These are phyloP conservation scores for Alligator sinensis DNA, from an alignment of 2,113 vertebrate genomes.

Conservation along the genomic window DNA sequence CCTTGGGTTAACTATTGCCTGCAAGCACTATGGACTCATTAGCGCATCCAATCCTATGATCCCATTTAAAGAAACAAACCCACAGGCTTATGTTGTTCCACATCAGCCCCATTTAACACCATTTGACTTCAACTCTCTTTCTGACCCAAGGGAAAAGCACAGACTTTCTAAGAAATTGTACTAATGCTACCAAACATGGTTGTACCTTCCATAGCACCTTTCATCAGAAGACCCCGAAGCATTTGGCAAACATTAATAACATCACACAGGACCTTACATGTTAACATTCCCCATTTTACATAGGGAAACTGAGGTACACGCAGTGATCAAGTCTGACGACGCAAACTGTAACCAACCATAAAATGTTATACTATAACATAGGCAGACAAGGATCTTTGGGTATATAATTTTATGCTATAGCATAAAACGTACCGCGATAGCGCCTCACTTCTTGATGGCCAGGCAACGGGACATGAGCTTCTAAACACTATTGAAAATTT, in stretches of 20 bases:
- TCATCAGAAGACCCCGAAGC: not conserved
- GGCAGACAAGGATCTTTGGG: too few species aligned
- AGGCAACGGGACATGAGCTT: not conserved
- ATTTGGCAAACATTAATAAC: not conserved
- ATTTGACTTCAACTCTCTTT: constrained; percentile 65
- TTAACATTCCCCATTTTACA: not conserved
- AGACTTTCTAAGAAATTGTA: constrained; percentile 30
- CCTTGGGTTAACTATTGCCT: too few species aligned
- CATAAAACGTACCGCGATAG: too few species aligned
- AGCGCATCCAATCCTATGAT: too few species aligned
- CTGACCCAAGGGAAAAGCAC: constrained; percentile 70
- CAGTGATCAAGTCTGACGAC: too few species aligned
- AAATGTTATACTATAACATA: too few species aligned
- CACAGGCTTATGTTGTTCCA: constrained; percentile 58
- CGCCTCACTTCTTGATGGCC: not conserved
- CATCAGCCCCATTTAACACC: constrained; percentile 52
- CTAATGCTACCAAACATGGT: not conserved
- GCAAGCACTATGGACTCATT: too few species aligned
- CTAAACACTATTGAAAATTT: constrained; percentile 16
- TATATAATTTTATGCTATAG: too few species aligned
- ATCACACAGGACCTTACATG: not conserved
- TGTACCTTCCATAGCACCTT: not conserved
- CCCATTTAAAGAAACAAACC: constrained; percentile 39
- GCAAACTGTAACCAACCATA: too few species aligned
- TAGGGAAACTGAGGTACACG: not conserved